phyloP scores from a whole-genome alignment of 2,113 vertebrate species.

The Microcebus ravelobensis region DNA sequence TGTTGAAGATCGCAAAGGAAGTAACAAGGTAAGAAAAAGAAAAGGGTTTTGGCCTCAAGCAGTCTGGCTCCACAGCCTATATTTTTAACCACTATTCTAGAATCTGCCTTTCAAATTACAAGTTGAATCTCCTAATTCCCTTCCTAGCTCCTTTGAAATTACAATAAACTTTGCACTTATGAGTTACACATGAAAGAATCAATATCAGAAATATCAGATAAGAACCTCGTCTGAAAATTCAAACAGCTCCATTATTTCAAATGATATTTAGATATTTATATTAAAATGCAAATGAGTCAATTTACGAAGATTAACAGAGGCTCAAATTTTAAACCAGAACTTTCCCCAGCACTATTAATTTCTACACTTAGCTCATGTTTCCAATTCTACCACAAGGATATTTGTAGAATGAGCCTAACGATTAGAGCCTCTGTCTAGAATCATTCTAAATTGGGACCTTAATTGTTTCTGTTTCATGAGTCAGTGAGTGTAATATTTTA shows the following conservation, averaged over 20 bases:
- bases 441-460: slow-evolving; percentile 69
- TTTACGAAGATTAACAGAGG: slow-evolving; percentile 15
- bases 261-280: slow-evolving; percentile 5
- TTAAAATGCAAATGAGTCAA: slow-evolving; percentile 44
- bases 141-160: slow-evolving; percentile 49
- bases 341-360: slow-evolving; percentile 29
- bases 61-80: not conserved
- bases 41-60: not conserved
- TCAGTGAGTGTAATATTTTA: slow-evolving; percentile 76
- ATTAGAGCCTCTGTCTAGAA: slow-evolving; percentile 59
- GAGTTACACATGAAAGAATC: slow-evolving; percentile 36
- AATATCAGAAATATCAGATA: slow-evolving; percentile 41
- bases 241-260: slow-evolving; percentile 13
- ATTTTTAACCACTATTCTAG: not conserved
- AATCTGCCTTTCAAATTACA: slow-evolving; percentile 11
- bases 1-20: not conserved
- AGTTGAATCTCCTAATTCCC: slow-evolving; percentile 1
- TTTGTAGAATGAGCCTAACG: slow-evolving; percentile 59
- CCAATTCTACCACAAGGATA: slow-evolving; percentile 50
- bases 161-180: slow-evolving; percentile 33
- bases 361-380: slow-evolving; percentile 29
- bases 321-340: slow-evolving; percentile 32
- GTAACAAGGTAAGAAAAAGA: not conserved
- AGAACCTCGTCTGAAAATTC: slow-evolving; percentile 55
- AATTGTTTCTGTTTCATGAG: slow-evolving; percentile 78